Base-by-base conservation (phyloP, 2,113 vertebrate species). In the Eudorcas thomsonii region DNA sequence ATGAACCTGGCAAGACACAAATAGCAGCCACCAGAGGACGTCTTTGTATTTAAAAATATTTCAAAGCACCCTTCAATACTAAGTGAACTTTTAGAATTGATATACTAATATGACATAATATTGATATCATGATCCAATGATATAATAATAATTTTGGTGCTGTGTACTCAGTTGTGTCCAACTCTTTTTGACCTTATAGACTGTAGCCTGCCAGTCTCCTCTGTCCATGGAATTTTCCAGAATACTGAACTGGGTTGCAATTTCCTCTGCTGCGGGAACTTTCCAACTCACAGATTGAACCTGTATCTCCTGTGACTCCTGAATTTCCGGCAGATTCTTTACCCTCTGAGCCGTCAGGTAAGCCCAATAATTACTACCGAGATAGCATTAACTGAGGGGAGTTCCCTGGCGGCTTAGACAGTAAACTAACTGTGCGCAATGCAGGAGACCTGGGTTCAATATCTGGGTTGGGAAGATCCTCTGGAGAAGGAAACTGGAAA, bases 111-210 rank as follows among this genome's bases (percentile, higher is more conserved):
- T 71, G 5, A 36, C 23, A 39, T 64, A 64, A 64, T 64, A 64
- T n/a, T n/a, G 62, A 64, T n/a, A 64, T 39, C 3, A 39, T 39
- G n/a, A 71, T 36, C 50, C 19, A 21, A 54, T n/a, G 80, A 82
- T 54, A 52, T 25, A 25, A 82, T 36, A 54, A 82, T 82, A 43
- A 43, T 77, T 43, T 43, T 77, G 36, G 23, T 43, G 23, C 36
- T 1, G 1, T 14, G 6, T 77, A 26, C 23, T 43, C 36, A 74
- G 19, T 39, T 2, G 0, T 39, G 67, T 25, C 67, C 9, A 43
- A 14, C 2, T 74, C 36, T 14, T 74, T 43, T 36, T 25, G 36
- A 74, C 11, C 6, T 11, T 23, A 14, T 14, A 25, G 71, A 74
- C 21, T 43, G 26, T 43, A 74, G 36, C 71, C 36, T 74, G 36